These are phyloP conservation scores for Pseudomyrmex gracilis DNA, from an alignment of 1,140 invertebrate genomes.

Conservation along the genomic window DNA sequence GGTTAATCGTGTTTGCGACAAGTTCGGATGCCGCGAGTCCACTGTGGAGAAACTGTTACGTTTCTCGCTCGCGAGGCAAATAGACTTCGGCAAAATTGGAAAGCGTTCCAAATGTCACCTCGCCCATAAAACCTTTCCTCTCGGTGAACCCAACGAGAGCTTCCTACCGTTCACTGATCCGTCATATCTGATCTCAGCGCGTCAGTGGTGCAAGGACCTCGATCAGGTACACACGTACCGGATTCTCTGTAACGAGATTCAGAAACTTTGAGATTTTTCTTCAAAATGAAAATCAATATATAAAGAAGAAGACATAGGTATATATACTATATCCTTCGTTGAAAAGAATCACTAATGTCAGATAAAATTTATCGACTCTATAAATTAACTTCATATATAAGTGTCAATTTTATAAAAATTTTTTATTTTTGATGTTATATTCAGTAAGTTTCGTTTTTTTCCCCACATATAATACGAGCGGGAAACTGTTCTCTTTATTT, in stretches of 20 bases:
- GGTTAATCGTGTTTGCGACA: conserved; percentile 22
- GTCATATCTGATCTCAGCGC: neutral
- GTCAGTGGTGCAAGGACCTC: neutral
- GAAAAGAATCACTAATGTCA: neutral
- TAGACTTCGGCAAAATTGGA: conserved; percentile 60
- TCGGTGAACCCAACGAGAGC: conserved; percentile 1
- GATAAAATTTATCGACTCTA: neutral
- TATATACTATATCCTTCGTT: neutral
- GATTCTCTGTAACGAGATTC: too few relatives aligned
- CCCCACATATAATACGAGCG: neutral
- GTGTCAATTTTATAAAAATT: neutral
- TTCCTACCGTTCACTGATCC: conserved; percentile 10
- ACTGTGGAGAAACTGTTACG: conserved; percentile 35
- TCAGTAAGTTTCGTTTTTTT: too few relatives aligned
- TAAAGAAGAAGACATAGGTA: too few relatives aligned
- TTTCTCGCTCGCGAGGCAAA: conserved; percentile 23
- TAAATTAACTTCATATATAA: neutral
- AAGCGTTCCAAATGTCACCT: conserved; percentile 69
- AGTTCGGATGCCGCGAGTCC: neutral
- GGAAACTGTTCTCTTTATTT: neutral
- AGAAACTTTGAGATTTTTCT: neutral
- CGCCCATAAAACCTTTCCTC: conserved; percentile 58
- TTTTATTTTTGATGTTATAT: too few relatives aligned
- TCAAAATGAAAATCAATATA: too few relatives aligned
- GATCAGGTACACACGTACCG: neutral